Evolutionary conservation across 2,113 vertebrate species (phyloP).

Genomic region (Pan troglodytes): NHGRI_mPanTro3-v2.1_pri NC_072407.2:25298501-25299000

Average conservation of each 20-base stretch:
- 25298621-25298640: background rate
- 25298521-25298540: background rate
- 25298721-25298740: background rate
- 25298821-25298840: background rate
- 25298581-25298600: background rate
- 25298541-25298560: background rate
- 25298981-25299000: background rate
- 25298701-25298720: background rate
- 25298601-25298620: background rate
- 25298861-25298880: fast-evolving
- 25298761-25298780: background rate
- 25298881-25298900: background rate
- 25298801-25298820: background rate
- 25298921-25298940: background rate
- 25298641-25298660: constrained; percentile 5
- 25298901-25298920: background rate
- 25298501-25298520: background rate
- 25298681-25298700: background rate
- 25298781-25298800: background rate
- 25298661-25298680: background rate
- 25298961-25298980: background rate
- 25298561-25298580: background rate
- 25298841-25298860: background rate
- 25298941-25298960: background rate
- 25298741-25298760: background rate